Evolutionary conservation across 2,113 vertebrate species (phyloP), one percentile per base, ranked within the genome.

Genomic region (Notiomystis cincta): DNA sequence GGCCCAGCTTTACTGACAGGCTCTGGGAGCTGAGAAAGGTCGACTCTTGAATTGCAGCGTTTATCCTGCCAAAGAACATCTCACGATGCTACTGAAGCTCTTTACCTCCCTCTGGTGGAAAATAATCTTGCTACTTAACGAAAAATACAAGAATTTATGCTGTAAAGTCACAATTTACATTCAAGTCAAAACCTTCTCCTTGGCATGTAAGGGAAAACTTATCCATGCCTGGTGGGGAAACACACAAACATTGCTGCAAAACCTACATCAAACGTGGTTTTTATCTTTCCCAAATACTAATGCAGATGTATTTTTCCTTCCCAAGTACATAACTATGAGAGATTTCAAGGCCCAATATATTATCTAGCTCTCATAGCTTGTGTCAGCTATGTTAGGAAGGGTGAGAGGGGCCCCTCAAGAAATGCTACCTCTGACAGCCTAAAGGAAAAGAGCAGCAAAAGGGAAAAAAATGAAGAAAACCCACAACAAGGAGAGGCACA

Each of bases 101-200:
- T 96, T 91, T 83, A 89, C 76, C 80, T 60, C 96, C 92, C 93
- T 94, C 96, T 97, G 64, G 64, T 89, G 96, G 96, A 92, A 93
- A 94, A 81, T 15, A 11, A 75, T 62, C 58, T 66, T 45, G 70
- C 57, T 58, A 42, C 18, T n/a, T 56, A 45, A 37, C 0, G 0
- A 40, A 27, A 57, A 56, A 15, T 2, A 25, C 1, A 5, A 71
- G 50, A n/a, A 57, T 65, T 82, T 51, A 19, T 47, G 31, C 56
- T 77, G 31, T 62, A 15, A 91, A 86, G 18, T 50, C 66, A 54
- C 17, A 54, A 40, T 47, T 71, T 58, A 80, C 30, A 60, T 54
- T 88, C 21, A 72, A 60, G 35, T 62, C 18, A 86, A 70, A 86
- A 77, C 31, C 28, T 61, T 78, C 65, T 64, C 22, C 37, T 64